Evolutionary conservation across 2,888 invertebrate species (phyloP).

Genomic region (Vandiemenella viatica): DNA sequence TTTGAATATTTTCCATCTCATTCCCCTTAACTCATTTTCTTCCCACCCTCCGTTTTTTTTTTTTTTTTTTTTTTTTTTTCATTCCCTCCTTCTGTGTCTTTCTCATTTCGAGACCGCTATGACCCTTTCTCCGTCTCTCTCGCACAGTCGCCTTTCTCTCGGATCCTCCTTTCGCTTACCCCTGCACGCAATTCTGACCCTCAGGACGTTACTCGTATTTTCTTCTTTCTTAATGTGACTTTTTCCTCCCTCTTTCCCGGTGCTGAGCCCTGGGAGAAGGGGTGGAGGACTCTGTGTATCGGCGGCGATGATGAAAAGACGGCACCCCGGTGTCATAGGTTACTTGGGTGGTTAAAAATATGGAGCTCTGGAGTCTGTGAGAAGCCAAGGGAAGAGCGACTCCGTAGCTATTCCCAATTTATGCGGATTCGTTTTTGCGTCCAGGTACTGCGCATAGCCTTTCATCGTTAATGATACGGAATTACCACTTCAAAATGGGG

Average conservation of each 20-base stretch:
- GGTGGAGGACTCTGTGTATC: background rate
- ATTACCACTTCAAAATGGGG: too few relatives aligned
- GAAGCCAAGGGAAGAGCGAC: too few relatives aligned
- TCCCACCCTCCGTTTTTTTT: background rate
- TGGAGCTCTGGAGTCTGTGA: too few relatives aligned
- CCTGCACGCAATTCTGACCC: background rate
- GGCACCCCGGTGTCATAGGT: too few relatives aligned
- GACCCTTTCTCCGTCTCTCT: background rate
- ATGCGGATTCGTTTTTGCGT: too few relatives aligned
- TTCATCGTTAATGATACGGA: too few relatives aligned
- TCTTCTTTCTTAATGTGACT: background rate
- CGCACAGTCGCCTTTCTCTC: too few relatives aligned
- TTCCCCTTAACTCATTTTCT: slow-evolving; percentile 3
- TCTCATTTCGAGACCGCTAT: background rate
- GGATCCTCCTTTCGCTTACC: too few relatives aligned
- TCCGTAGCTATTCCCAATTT: too few relatives aligned
- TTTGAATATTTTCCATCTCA: slow-evolving; percentile 10
- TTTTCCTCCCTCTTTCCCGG: background rate
- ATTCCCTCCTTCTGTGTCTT: background rate
- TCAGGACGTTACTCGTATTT: background rate
- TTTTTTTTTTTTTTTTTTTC: background rate
- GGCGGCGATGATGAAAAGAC: background rate
- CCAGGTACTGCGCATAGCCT: too few relatives aligned
- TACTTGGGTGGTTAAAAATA: too few relatives aligned
- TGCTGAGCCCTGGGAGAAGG: background rate